phyloP scores from a whole-genome alignment of 2,113 vertebrate species.

The Forbesichthys agassizii region DNA sequence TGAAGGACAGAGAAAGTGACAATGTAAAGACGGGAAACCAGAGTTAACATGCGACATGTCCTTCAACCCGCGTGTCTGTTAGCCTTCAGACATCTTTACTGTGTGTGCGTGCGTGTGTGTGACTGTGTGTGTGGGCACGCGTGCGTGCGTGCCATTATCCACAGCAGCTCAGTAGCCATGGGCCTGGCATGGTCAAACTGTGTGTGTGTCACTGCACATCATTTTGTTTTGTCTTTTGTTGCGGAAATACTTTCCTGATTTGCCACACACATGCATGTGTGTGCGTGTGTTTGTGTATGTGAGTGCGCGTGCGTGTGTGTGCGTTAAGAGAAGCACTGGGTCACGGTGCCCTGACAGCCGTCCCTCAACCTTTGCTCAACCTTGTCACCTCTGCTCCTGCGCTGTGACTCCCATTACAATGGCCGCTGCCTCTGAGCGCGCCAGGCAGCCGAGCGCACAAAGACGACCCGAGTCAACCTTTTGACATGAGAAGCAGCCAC shows the following conservation, averaged over 20 bases:
- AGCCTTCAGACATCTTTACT: conserved; percentile 33
- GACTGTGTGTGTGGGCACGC: background rate
- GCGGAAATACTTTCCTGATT: no score
- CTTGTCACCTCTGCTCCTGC: conserved; percentile 68
- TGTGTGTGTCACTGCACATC: background rate
- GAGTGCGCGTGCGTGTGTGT: background rate
- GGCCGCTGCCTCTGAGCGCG: conserved; percentile 67
- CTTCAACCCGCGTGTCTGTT: conserved; percentile 25
- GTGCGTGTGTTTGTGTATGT: conserved; percentile 3
- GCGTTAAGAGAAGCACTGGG: conserved; percentile 52
- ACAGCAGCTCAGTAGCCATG: conserved; percentile 33
- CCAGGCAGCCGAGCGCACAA: conserved; percentile 74
- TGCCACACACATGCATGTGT: background rate
- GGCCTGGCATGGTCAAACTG: conserved; percentile 37
- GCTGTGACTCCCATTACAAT: conserved; percentile 68
- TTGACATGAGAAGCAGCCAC: conserved; percentile 68
- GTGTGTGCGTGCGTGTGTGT: conserved; percentile 4
- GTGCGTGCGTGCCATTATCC: conserved; percentile 33
- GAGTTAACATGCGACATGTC: conserved; percentile 3
- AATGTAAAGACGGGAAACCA: background rate
- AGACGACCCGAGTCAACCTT: conserved; percentile 66
- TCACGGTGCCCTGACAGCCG: conserved; percentile 64
- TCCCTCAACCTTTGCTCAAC: conserved; percentile 72
- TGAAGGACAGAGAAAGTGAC: conserved; percentile 11
- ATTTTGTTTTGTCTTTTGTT: no score